phyloP scores from a whole-genome alignment of 2,113 vertebrate species.

The Buteo buteo region DNA sequence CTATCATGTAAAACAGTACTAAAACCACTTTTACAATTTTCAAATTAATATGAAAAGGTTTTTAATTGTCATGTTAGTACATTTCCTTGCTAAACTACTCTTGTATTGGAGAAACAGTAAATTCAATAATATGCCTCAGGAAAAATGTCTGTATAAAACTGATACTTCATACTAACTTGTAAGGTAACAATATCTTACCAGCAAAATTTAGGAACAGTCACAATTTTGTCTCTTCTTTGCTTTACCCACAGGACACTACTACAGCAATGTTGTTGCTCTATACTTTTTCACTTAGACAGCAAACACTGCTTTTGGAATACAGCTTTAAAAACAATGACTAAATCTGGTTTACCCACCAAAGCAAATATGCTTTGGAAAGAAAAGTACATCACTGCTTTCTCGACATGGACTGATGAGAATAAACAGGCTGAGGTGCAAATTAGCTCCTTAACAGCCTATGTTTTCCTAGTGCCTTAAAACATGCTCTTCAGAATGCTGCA shows the following conservation, averaged over 20 bases:
- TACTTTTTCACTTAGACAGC: background rate
- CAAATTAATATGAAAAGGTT: background rate
- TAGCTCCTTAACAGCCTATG: background rate
- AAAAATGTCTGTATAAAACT: background rate
- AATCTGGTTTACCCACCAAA: background rate
- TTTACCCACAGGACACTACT: background rate
- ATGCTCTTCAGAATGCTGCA: background rate
- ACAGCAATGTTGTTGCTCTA: background rate
- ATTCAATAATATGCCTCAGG: background rate
- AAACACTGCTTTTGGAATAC: background rate
- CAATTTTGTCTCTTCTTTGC: background rate
- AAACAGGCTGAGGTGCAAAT: background rate
- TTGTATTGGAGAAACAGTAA: background rate
- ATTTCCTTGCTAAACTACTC: background rate
- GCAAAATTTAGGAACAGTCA: background rate
- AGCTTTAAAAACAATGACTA: background rate
- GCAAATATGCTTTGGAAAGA: background rate
- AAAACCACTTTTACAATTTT: background rate
- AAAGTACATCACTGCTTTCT: background rate
- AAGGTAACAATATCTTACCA: background rate
- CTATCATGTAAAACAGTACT: background rate
- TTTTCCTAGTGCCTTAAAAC: background rate
- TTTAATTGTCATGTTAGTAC: background rate
- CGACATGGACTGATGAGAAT: background rate
- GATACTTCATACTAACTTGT: background rate